Evolutionary conservation across 2,113 vertebrate species (phyloP).

Genomic region (Petromus typicus): DNA sequence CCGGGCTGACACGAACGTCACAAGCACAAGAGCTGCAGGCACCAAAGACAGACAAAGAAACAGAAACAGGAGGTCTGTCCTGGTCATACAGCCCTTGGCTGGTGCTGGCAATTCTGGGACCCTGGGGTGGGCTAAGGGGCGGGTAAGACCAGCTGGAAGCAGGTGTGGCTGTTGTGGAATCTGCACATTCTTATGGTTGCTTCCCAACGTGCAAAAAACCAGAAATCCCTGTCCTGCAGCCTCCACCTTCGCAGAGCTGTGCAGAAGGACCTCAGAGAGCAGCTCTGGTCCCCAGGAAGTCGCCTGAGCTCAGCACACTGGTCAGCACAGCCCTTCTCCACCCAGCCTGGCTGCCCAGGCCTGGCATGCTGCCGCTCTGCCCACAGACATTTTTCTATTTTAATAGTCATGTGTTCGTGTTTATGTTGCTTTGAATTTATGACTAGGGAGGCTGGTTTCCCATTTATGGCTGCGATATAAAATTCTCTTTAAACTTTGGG

Average conservation of each 20-base stretch:
- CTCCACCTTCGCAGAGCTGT: neutral
- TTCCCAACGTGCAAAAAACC: neutral
- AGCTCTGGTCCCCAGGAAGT: neutral
- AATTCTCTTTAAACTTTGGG: constrained; percentile 65
- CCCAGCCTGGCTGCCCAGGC: fast-evolving
- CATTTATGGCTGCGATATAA: constrained; percentile 41
- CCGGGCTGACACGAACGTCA: neutral
- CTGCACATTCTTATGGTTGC: neutral
- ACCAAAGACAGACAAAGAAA: neutral
- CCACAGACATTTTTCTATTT: constrained; percentile 2
- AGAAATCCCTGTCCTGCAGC: neutral
- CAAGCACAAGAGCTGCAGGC: neutral
- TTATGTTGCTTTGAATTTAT: constrained; percentile 65
- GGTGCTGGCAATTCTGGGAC: neutral
- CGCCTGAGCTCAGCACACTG: neutral
- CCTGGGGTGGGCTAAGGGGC: neutral
- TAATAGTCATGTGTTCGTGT: constrained; percentile 56
- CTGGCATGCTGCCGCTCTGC: fast-evolving
- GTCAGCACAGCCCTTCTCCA: neutral
- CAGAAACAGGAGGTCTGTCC: neutral
- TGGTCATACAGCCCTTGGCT: neutral
- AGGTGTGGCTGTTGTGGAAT: neutral
- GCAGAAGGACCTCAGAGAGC: neutral
- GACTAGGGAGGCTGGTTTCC: neutral
- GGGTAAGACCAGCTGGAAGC: neutral